These are phyloP conservation scores for Macropodus opercularis DNA, from an alignment of 2,797 vertebrate species.

Conservation along the genomic window DNA sequence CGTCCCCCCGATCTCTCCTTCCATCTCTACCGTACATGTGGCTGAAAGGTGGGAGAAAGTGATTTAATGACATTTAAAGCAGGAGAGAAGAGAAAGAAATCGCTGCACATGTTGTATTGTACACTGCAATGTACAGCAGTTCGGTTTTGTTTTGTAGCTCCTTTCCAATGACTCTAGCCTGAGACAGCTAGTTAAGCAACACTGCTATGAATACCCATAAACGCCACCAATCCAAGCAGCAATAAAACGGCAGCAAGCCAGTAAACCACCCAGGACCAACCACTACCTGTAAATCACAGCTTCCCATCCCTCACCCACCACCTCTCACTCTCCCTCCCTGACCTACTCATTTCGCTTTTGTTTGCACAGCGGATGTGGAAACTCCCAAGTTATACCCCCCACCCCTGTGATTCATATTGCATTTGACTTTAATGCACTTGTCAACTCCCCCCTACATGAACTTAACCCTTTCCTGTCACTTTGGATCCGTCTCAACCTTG, in stretches of 20 bases:
- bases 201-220: conserved; percentile 32
- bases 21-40: conserved; percentile 33
- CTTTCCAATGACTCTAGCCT: neutral
- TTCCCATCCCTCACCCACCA: conserved; percentile 11
- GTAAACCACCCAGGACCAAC: conserved; percentile 1
- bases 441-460: conserved; percentile 28
- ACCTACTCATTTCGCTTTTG: conserved; percentile 63
- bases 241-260: conserved; percentile 28
- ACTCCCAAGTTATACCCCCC: conserved; percentile 44
- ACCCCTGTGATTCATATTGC: conserved; percentile 48
- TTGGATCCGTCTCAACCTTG: conserved; percentile 41
- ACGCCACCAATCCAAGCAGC: conserved; percentile 24
- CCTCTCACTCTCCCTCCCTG: conserved; percentile 33
- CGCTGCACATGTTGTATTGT: conserved; percentile 31
- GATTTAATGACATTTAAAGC: conserved; percentile 48
- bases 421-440: conserved; percentile 49
- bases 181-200: conserved; percentile 13
- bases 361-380: conserved; percentile 68
- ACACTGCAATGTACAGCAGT: neutral
- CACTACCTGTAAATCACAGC: neutral
- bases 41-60: conserved; percentile 45
- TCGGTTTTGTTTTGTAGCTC: conserved; percentile 7
- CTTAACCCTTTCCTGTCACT: conserved; percentile 52
- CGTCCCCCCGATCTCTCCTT: conserved; percentile 56
- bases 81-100: conserved; percentile 5